Evolutionary conservation across 2,888 invertebrate species (phyloP), one percentile per base, ranked within the genome.

Genomic region (Pristionchus maxplancki): DNA sequence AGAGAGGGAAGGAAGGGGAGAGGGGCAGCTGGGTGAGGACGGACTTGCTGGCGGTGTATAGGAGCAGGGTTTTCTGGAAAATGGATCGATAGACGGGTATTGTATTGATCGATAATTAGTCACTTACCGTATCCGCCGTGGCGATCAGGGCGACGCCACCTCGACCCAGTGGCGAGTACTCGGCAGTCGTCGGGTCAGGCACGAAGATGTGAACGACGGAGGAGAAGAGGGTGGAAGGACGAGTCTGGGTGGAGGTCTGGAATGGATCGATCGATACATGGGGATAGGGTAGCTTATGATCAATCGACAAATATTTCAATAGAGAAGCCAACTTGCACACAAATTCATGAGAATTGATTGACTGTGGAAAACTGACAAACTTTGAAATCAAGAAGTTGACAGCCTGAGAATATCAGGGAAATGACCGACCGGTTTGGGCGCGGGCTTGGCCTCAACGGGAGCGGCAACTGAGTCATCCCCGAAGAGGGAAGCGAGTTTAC

Each of bases 401-500:
- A n/a, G n/a, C n/a, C n/a, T n/a, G n/a, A n/a, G 71, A 71, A 71
- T 17, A 71, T 28, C 71, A 17, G 78, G 15, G 40, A 13, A 37
- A 0, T 20, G 37, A 37, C 20, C 17, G 1, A 83, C 53, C 53
- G 53, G 53, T 64, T 62, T 28, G n/a, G 71, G 71, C 34, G 71
- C 31, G 5, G 85, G 85, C 34, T 50, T 82, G 31, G 82, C 34
- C 82, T 50, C 53, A 34, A 48, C 81, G 20, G 83, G 83, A 37
- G 85, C 64, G 20, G 85, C 1, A 24, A 13, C 28, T 64, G 40
- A n/a, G 13, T 67, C 86, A 71, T 71, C 86, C 31, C 40, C 28
- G 50, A 87, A 87, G 11, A 87, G 86, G 1, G 86, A 87, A 40
- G 86, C 67, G 37, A 87, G 50, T 24, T 58, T 67, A 50, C 86